These are phyloP conservation scores for Ditula angustiorana DNA, from an alignment of 2,888 invertebrate species.

Conservation along the genomic window DNA sequence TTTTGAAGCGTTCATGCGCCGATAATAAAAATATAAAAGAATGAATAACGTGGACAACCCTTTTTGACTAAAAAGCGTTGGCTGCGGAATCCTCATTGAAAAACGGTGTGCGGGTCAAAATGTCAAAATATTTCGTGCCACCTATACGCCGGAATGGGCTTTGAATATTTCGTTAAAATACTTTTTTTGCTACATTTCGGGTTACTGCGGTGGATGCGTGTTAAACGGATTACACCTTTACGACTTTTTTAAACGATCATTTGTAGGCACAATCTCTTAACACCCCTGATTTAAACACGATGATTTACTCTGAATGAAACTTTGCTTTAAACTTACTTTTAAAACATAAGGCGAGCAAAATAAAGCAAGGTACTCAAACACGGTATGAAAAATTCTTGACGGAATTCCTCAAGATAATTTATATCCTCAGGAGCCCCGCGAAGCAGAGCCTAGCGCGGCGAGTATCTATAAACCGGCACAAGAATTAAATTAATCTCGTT, in stretches of 20 bases:
- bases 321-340: neutral
- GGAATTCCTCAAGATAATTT: constrained; percentile 41
- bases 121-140: constrained; percentile 61
- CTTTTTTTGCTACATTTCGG: constrained; percentile 18
- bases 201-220: neutral
- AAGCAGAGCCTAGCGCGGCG: constrained; percentile 45
- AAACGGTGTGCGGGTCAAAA: constrained; percentile 71
- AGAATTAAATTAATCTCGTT: constrained; percentile 81
- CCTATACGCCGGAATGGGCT: constrained; percentile 46
- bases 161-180: constrained; percentile 42
- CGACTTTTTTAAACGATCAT: constrained; percentile 14
- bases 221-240: constrained; percentile 22
- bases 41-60: constrained; percentile 71
- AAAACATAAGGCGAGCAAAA: constrained; percentile 16
- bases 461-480: constrained; percentile 47
- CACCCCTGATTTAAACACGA: neutral
- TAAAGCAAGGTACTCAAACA: constrained; percentile 8
- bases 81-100: constrained; percentile 71
- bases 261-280: neutral
- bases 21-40: constrained; percentile 77
- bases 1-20: constrained; percentile 69
- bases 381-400: constrained; percentile 35
- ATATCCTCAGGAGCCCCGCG: constrained; percentile 36
- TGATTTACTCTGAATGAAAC: neutral
- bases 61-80: constrained; percentile 69